Evolutionary conservation across 2,888 invertebrate species (phyloP), one percentile per base, ranked within the genome.

Genomic region (Tribolium freemani): DNA sequence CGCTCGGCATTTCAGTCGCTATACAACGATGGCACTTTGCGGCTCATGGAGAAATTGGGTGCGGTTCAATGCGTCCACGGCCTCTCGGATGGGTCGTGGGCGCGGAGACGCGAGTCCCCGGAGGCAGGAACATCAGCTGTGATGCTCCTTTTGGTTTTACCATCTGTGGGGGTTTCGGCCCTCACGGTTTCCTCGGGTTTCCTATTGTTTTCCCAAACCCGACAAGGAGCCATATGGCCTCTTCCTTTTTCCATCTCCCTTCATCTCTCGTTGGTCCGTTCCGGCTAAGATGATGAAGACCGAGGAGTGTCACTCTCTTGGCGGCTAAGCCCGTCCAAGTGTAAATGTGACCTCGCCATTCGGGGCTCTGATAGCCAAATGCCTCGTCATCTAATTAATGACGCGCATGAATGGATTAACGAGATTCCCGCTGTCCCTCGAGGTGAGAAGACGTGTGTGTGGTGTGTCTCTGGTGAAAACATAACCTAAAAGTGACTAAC

Each of bases 11-110:
- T 31, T 48, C 10, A 10, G 1, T n/a, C 31, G 26, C 11, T 26
- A 56, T 30, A 26, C 38, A 11, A 57, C 56, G 1, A 57, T 57
- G 38, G 2, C 11, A 8, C 13, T 57, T 5, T 31, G 10, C 31
- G 56, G 56, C 2, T 57, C 56, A 11, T 38, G 56, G 56, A 6
- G 11, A 6, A 57, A 57, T 11, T 57, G 38, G 56, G 30, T 30
- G 11, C 8, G 56, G 56, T 57, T 57, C 31, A 13, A 11, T 6
- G 38, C 31, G 13, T 57, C 56, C 3, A 38, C 38, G 54, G 53
- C 31, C 5, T 21, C 56, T 56, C 31, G 56, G 56, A 56, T 56
- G 56, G n/a, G 31, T 10, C 30, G 56, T 6, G n/a, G 46, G 2
- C 46, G 46, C 13, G 46, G 5, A 1, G 46, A 46, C 13, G 46